Conservation (phyloP, 30 jellyfish, hydroid and myxozoan genomes). For the Pseudorhiza aurosa region DNA sequence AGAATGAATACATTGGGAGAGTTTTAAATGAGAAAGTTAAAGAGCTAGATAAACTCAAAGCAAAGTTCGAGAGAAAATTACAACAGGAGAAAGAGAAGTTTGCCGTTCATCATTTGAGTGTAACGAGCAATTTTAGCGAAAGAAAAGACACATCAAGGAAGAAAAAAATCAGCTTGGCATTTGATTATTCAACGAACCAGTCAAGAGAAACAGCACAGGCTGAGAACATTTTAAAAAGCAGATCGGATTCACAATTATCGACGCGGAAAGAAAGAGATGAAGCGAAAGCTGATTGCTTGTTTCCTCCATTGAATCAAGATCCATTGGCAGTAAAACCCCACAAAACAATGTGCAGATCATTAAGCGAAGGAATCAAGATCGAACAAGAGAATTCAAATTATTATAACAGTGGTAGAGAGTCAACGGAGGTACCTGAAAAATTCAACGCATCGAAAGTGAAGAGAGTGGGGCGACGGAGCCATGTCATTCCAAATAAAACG, state of each 20-base stretch:
- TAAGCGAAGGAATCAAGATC: constrained; percentile 1
- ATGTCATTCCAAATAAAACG: too few relatives aligned
- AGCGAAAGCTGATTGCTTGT: background rate
- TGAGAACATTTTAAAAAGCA: background rate
- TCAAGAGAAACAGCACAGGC: background rate
- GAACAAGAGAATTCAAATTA: too few relatives aligned
- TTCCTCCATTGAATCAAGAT: constrained; percentile 1
- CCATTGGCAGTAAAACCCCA: background rate
- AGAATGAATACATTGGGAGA: constrained; percentile 55
- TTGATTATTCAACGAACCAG: background rate
- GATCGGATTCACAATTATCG: background rate
- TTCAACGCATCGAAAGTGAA: too few relatives aligned
- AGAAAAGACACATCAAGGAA: constrained; percentile 14
- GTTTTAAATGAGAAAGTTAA: constrained; percentile 34
- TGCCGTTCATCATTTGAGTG: constrained; percentile 62
- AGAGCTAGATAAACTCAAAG: constrained; percentile 40
- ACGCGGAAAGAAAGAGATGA: background rate
- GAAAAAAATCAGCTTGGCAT: constrained; percentile 58
- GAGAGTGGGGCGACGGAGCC: too few relatives aligned
- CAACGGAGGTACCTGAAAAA: too few relatives aligned
- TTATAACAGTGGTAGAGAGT: too few relatives aligned
- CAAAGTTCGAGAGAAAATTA: constrained; percentile 27
- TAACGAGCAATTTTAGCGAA: background rate
- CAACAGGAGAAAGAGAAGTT: constrained; percentile 47
- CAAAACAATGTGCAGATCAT: background rate